Percentiles rank a stretch among this genome's conserved stretches.
Conservation (phyloP, 1,140 invertebrate species). For the Brachionus angularis region DNA sequence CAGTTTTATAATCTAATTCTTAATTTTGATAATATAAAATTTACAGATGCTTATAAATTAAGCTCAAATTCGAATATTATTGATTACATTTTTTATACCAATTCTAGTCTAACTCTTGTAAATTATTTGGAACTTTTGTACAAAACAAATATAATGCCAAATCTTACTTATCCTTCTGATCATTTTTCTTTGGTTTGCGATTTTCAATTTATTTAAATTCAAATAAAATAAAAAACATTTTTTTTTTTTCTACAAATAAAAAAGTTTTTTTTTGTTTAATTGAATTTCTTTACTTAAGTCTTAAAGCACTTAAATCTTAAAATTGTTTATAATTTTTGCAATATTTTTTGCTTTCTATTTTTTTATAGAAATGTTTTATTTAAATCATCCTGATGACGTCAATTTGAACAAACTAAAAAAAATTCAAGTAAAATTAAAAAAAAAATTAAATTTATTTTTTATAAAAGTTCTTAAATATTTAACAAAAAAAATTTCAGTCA, state of each 20-base stretch:
- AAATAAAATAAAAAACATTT: too few species aligned
- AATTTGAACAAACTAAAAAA: constrained; percentile 33
- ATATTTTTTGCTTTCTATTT: too few species aligned
- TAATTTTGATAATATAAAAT: neutral
- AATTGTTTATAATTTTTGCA: too few species aligned
- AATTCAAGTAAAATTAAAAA: constrained; percentile 17
- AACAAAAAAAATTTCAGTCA: neutral
- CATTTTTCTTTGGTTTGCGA: neutral
- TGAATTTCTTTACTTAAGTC: too few species aligned
- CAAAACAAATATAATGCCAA: neutral
- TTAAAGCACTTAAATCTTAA: too few species aligned
- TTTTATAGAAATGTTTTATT: too few species aligned
- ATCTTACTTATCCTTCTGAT: neutral
- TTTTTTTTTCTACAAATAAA: too few species aligned
- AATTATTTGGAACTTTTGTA: neutral
- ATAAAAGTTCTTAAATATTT: neutral
- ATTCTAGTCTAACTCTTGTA: neutral
- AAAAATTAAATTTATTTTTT: neutral
- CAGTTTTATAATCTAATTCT: neutral
- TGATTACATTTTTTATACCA: neutral
- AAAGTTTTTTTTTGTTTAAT: too few species aligned
- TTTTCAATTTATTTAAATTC: neutral
- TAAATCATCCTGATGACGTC: constrained; percentile 5
- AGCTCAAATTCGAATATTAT: neutral
- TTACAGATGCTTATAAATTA: neutral